Percentiles rank a stretch among this genome's conserved stretches.
phyloP scores from a whole-genome alignment of 2,888 invertebrate genomes.

The Acheta domesticus region DNA sequence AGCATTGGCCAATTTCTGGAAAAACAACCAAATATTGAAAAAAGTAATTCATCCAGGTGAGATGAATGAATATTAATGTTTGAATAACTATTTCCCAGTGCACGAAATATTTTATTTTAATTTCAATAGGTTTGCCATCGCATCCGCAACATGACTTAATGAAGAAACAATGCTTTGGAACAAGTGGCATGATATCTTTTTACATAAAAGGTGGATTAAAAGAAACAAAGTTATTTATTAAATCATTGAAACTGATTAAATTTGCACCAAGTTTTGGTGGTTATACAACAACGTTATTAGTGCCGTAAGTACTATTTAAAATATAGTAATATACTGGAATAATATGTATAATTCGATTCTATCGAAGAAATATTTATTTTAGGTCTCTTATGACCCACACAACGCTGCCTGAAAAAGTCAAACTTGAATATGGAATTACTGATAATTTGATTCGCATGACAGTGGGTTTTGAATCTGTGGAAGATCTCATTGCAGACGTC shows the following conservation, averaged over 20 bases:
- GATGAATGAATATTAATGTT: no score
- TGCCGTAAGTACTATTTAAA: constrained; percentile 67
- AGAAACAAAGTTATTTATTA: constrained; percentile 70
- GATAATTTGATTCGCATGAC: constrained; percentile 83
- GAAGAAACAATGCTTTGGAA: constrained; percentile 76
- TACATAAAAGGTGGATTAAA: constrained; percentile 74
- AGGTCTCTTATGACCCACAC: constrained; percentile 92
- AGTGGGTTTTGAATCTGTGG: constrained; percentile 82
- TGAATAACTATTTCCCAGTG: no score
- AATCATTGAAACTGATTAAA: constrained; percentile 72
- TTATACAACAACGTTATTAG: constrained; percentile 89
- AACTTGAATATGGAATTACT: constrained; percentile 71
- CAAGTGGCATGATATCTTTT: constrained; percentile 90
- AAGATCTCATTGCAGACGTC: constrained; percentile 82
- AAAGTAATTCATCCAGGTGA: constrained; percentile 80
- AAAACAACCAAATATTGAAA: constrained; percentile 70
- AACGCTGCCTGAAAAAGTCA: constrained; percentile 73
- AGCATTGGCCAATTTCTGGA: constrained; percentile 76
- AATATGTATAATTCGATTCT: background rate
- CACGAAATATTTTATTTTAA: no score
- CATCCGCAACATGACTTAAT: constrained; percentile 83
- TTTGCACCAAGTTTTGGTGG: constrained; percentile 95
- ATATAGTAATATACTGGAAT: background rate
- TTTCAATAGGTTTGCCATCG: constrained; percentile 62
- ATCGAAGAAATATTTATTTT: constrained; percentile 34